phyloP scores from a whole-genome alignment of 1,140 invertebrate genomes.

The Drosophila nigromelanica region DNA sequence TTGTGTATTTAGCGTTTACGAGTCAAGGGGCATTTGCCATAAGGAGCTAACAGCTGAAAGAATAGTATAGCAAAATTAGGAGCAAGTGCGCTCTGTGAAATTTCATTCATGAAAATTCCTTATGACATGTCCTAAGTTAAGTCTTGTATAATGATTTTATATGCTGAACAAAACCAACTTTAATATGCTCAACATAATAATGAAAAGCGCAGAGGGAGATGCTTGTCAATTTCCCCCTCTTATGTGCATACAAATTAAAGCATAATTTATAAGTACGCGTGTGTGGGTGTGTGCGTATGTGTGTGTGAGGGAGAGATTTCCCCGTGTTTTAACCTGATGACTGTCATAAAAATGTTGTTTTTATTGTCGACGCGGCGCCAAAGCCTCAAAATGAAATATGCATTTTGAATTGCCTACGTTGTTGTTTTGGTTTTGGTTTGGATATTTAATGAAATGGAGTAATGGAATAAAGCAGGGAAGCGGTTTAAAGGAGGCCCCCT shows the following conservation, averaged over 20 bases:
- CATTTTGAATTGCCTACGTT: slow-evolving; percentile 45
- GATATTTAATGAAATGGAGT: too few species aligned
- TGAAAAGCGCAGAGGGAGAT: slow-evolving; percentile 28
- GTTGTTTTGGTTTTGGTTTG: neutral
- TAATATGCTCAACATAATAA: slow-evolving; percentile 74
- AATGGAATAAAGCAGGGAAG: neutral
- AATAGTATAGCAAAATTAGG: slow-evolving; percentile 8
- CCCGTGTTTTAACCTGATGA: slow-evolving; percentile 30
- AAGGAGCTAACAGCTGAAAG: slow-evolving; percentile 7
- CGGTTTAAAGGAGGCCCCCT: too few species aligned
- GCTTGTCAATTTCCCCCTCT: slow-evolving; percentile 1
- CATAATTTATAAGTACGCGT: slow-evolving; percentile 50
- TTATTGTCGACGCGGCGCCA: slow-evolving; percentile 50
- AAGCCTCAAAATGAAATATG: slow-evolving; percentile 52
- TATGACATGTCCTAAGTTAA: slow-evolving; percentile 54
- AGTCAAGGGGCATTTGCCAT: slow-evolving; percentile 12
- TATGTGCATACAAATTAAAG: slow-evolving; percentile 73
- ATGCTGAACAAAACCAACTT: slow-evolving; percentile 39
- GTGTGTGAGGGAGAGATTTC: slow-evolving; percentile 23
- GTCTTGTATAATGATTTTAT: neutral
- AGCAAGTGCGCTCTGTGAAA: neutral
- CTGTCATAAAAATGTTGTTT: slow-evolving; percentile 61
- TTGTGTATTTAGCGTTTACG: slow-evolving; percentile 44
- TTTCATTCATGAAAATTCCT: slow-evolving; percentile 41
- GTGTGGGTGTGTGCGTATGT: slow-evolving; percentile 7